Conservation (phyloP, 2,113 vertebrate genomes). For the Chionis minor region DNA sequence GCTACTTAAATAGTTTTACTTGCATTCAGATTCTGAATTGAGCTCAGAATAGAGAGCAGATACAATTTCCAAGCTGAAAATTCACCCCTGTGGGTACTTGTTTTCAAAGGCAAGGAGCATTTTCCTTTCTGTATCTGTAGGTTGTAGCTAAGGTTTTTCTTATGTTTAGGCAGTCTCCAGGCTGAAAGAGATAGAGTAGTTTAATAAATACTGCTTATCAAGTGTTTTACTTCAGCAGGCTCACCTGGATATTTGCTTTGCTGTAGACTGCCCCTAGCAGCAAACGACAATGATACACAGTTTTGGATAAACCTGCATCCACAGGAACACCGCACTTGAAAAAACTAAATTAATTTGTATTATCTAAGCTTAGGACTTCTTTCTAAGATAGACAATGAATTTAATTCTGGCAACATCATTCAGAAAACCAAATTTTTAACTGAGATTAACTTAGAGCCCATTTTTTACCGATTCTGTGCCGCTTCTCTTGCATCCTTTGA, state of each 20-base stretch:
- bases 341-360: not conserved
- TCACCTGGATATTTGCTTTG: not conserved
- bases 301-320: not conserved
- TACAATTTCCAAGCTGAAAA: not conserved
- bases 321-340: not conserved
- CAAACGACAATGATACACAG: not conserved
- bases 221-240: not conserved
- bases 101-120: not conserved
- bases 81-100: not conserved
- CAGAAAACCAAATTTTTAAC: not conserved
- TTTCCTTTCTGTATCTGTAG: not conserved
- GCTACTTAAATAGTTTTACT: not conserved
- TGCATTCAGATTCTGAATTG: not conserved
- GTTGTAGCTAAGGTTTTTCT: not conserved
- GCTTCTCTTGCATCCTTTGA: not conserved
- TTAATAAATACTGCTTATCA: not conserved
- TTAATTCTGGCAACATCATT: not conserved
- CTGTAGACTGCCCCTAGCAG: not conserved
- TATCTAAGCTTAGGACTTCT: not conserved
- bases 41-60: not conserved
- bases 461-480: not conserved
- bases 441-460: not conserved
- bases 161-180: not conserved
- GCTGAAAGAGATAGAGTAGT: not conserved
- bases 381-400: not conserved